These are phyloP conservation scores for Tinea pellionella DNA, from an alignment of 2,888 invertebrate genomes.

Conservation along the genomic window DNA sequence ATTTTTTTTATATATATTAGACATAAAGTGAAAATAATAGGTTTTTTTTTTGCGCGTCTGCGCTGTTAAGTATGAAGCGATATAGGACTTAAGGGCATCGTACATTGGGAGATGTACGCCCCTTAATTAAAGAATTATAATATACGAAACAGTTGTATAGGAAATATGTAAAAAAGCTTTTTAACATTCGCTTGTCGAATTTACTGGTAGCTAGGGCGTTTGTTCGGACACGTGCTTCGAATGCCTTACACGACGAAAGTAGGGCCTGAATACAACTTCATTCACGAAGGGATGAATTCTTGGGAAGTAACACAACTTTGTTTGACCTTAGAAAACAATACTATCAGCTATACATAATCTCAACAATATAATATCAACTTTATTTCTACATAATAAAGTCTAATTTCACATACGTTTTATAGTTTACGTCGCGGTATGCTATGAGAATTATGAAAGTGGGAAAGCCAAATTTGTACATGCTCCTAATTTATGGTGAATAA, in stretches of 20 bases:
- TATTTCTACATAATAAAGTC: background rate
- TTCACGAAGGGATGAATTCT: constrained; percentile 1
- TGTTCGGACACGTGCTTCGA: constrained; percentile 17
- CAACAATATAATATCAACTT: background rate
- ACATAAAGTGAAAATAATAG: too few relatives aligned
- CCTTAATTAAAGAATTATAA: background rate
- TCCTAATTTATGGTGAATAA: background rate
- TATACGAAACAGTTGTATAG: background rate
- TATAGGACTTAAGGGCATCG: too few relatives aligned
- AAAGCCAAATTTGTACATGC: constrained; percentile 3
- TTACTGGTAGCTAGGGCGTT: constrained; percentile 9
- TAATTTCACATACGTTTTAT: too few relatives aligned
- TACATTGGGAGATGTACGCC: too few relatives aligned
- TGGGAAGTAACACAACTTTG: background rate
- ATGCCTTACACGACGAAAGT: constrained; percentile 11
- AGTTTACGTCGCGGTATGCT: background rate
- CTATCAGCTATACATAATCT: background rate
- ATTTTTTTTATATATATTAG: too few relatives aligned
- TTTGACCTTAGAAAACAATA: background rate
- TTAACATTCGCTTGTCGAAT: background rate
- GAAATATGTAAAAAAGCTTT: constrained; percentile 1
- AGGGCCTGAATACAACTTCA: background rate
- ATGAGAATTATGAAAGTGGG: background rate
- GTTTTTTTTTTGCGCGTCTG: too few relatives aligned
- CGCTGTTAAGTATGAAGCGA: too few relatives aligned